Percentiles rank a stretch among this genome's conserved stretches.
phyloP scores from a whole-genome alignment of 2,797 vertebrate genomes.

The Allochrocebus solatus region DNA sequence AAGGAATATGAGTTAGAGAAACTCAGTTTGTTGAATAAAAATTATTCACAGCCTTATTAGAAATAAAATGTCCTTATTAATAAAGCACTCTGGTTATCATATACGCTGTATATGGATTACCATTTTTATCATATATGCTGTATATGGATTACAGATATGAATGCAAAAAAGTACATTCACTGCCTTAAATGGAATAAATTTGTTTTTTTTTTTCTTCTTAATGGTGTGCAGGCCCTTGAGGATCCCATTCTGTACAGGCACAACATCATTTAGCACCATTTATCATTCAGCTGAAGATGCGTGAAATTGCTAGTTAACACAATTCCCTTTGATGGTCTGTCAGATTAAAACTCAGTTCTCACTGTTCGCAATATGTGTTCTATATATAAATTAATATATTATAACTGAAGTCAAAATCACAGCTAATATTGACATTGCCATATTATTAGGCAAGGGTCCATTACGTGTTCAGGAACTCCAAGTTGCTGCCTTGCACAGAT shows the following conservation, averaged over 20 bases:
- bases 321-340: slow-evolving; percentile 52
- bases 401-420: slow-evolving; percentile 59
- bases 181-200: neutral
- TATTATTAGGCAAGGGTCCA: neutral
- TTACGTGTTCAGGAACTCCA: neutral
- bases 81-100: neutral
- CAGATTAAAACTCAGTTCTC: slow-evolving; percentile 57
- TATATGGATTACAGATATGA: neutral
- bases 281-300: slow-evolving; percentile 64
- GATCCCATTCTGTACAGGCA: slow-evolving; percentile 5
- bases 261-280: slow-evolving; percentile 47
- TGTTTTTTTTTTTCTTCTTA: neutral
- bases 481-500: neutral
- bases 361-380: slow-evolving; percentile 59
- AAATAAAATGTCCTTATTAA: neutral
- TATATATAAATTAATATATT: slow-evolving; percentile 57
- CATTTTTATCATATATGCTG: neutral
- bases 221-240: neutral
- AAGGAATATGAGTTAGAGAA: neutral
- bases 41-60: neutral
- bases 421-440: slow-evolving; percentile 54
- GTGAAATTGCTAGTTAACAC: slow-evolving; percentile 68
- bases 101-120: neutral
- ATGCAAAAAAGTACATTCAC: neutral
- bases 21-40: neutral